Evolutionary conservation across 2,888 invertebrate genomes (phyloP), one percentile per base, ranked within the genome.

Genomic region (Lasioglossum leucozonium): DNA sequence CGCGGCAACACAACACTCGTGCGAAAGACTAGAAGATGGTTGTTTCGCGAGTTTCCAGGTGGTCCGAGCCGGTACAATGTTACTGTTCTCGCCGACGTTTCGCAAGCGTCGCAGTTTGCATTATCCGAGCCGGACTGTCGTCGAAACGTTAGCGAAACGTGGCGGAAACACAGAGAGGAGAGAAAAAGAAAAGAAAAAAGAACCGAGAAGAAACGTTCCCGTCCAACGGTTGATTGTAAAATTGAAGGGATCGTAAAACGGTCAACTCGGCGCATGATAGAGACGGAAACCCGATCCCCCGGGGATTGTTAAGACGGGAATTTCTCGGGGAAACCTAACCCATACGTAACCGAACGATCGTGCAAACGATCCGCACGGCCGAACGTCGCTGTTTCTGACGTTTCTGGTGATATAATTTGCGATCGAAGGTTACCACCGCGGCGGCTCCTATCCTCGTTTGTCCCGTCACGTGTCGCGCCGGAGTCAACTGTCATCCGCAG

Each of bases 401-500:
- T 80, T 72, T 78, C 34, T 65, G 67, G 51, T 34, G 85, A 85
- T 87, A 87, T 87, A 87, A 87, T 84, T 87, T 79, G 87, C 87
- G 78, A 84, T 37, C 73, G 76, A 42, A 74, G 58, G 72, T 75
- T 47, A 67, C 26, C 69, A 78, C 13, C 69, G 72, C 72, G 62
- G 62, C 51, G 67, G 78, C 84, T 76, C 84, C 84, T 22, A 51
- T 51, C 51, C 51, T 88, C 90, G 90, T 90, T 91, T 90, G 89
- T 90, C 83, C 79, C 80, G 90, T 88, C 91, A 89, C 89, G 91
- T 90, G 90, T 87, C 85, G 72, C 74, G 65, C 51, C 62, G 72
- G 81, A 91, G 91, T 91, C 91, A 91, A 91, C 91, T 91, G 91
- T 91, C 91, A 89, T 89, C 87, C 83, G 78, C 91, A 91, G 85